Evolutionary conservation across 2,888 invertebrate genomes (phyloP), one percentile per base, ranked within the genome.

Genomic region (Entomobrya proxima): DNA sequence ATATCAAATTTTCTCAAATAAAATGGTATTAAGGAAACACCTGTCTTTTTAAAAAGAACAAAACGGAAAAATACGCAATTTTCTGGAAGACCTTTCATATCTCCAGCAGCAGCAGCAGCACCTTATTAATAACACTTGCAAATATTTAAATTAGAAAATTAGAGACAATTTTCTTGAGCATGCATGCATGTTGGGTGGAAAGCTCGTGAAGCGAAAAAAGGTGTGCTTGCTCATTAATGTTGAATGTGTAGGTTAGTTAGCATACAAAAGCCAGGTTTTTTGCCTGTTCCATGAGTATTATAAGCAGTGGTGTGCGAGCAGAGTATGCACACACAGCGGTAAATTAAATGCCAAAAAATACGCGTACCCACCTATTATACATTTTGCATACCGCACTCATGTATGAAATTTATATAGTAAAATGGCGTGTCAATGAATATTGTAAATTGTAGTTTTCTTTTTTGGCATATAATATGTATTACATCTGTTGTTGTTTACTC

Each of bases 401-500:
- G 52, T 35, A 74, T 18, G n/a, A n/a, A n/a, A n/a, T n/a, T n/a
- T n/a, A 74, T 61, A 32, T 64, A 35, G 69, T 24, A 37, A 6
- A 52, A 52, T 74, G 13, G 74, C 74, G 74, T 72, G 80, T 30
- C 69, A 37, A 21, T 30, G 55, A 72, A 44, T 79, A 69, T 69
- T 27, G n/a, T n/a, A n/a, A n/a, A n/a, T 67, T 40, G 58, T 3
- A 13, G 15, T 44, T 55, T 9, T 24, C 11, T 24, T 79, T 67
- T 64, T 67, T 64, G 44, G 32, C 55, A 27, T 24, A 37, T 47
- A 35, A 40, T 35, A 72, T 64, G 74, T 74, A 74, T 4, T 74
- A 52, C 72, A 85, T 85, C 78, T 79, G 84, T 78, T 84, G 77
- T 78, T 85, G 55, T 74, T 82, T 64, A 85, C 79, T 84, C 37